These are phyloP conservation scores for Gymnobelideus leadbeateri DNA, from an alignment of 2,113 vertebrate species.

Conservation along the genomic window DNA sequence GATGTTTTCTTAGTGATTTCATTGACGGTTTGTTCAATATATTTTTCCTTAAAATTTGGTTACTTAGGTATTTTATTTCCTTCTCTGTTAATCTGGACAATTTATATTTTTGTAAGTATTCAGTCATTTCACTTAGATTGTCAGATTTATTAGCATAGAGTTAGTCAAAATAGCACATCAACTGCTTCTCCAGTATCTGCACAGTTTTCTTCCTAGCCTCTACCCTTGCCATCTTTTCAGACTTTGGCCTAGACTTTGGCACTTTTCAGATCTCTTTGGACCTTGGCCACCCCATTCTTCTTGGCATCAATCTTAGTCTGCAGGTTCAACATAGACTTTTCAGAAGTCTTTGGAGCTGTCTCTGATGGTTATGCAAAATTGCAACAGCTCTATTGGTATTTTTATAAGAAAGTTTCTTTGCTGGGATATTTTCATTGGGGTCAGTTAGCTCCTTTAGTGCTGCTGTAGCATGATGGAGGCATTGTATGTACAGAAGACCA, in stretches of 20 bases:
- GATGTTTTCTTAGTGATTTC: too few relatives aligned
- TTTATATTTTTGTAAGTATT: too few relatives aligned
- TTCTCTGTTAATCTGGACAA: too few relatives aligned
- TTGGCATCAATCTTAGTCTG: slow-evolving; percentile 97
- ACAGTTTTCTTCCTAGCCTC: slow-evolving; percentile 96
- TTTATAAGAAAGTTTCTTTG: slow-evolving; percentile 97
- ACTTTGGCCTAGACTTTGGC: slow-evolving; percentile 96
- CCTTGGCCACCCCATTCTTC: slow-evolving; percentile 93
- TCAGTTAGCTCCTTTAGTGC: slow-evolving; percentile 92
- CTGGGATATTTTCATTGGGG: slow-evolving; percentile 92
- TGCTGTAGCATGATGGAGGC: slow-evolving; percentile 98
- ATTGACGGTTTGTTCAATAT: too few relatives aligned
- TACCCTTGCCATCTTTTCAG: slow-evolving; percentile 92
- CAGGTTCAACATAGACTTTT: slow-evolving; percentile 97
- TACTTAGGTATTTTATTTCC: too few relatives aligned
- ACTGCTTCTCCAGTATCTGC: slow-evolving; percentile 95
- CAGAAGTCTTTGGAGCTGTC: slow-evolving; percentile 97
- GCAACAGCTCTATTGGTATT: slow-evolving; percentile 97
- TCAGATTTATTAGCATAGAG: too few relatives aligned
- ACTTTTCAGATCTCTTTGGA: slow-evolving; percentile 94
- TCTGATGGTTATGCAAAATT: slow-evolving; percentile 97
- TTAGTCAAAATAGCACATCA: slow-evolving; percentile 84
- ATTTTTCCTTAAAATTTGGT: too few relatives aligned
- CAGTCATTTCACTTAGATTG: too few relatives aligned
- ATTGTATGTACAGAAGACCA: slow-evolving; percentile 99